These are phyloP conservation scores for Diachasmimorpha longicaudata DNA, from an alignment of 1,140 invertebrate genomes.

Conservation along the genomic window DNA sequence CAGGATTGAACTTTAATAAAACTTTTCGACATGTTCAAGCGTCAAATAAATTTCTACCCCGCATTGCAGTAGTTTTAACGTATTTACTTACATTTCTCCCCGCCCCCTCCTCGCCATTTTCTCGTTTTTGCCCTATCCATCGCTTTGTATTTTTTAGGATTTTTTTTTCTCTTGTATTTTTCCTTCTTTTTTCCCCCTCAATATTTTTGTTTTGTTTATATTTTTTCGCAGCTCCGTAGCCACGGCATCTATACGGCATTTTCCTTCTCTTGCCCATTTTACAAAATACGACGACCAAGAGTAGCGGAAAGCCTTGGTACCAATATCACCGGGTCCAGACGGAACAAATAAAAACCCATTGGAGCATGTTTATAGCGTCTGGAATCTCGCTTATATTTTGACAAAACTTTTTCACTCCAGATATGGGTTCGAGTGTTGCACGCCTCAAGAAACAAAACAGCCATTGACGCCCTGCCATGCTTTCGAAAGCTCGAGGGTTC, in stretches of 20 bases:
- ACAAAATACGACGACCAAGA: conserved; percentile 1
- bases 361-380: neutral
- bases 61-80: conserved; percentile 2
- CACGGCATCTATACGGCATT: neutral
- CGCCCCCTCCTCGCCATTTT: too few species aligned
- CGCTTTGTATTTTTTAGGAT: neutral
- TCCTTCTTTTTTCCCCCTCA: neutral
- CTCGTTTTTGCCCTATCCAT: neutral
- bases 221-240: neutral
- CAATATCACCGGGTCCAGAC: neutral
- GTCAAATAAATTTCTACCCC: neutral
- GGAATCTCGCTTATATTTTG: neutral
- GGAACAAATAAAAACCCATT: conserved; percentile 6
- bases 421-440: neutral
- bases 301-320: neutral
- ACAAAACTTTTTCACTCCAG: neutral
- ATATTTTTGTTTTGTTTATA: neutral
- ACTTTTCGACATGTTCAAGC: neutral
- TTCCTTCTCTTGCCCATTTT: neutral
- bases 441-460: conserved; percentile 15
- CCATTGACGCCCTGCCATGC: conserved; percentile 12
- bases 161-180: neutral
- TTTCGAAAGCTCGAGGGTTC: neutral
- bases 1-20: neutral
- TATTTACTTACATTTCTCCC: neutral